Percentiles rank a stretch among this genome's conserved stretches.
Conservation (phyloP, 2,888 invertebrate genomes). For the Ditula angustiorana region DNA sequence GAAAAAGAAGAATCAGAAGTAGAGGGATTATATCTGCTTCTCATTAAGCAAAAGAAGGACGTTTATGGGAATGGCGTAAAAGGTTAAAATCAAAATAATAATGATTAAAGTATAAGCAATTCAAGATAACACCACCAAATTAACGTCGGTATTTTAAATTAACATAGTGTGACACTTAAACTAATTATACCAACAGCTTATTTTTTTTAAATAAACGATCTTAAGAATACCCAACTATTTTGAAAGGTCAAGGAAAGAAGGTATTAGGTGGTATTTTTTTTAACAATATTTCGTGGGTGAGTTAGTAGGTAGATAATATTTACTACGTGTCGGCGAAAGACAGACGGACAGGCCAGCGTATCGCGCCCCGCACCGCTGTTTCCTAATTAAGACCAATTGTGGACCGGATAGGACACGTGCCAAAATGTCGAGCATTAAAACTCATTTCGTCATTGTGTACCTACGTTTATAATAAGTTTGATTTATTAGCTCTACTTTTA, state of each 20-base stretch:
- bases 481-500: constrained; percentile 1
- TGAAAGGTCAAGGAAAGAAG: no score
- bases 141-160: no score
- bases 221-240: no score
- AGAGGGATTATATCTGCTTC: background rate
- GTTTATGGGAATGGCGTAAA: no score
- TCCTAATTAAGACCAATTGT: constrained; percentile 84
- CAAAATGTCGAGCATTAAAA: constrained; percentile 79
- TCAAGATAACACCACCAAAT: no score
- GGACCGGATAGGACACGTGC: constrained; percentile 83
- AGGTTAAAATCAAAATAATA: no score
- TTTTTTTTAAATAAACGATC: no score
- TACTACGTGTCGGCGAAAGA: constrained; percentile 4
- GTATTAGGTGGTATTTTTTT: no score
- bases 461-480: constrained; percentile 51
- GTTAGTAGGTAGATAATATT: background rate
- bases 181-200: no score
- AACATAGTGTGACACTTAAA: no score
- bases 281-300: no score
- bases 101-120: no score
- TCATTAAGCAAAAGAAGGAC: background rate
- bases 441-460: constrained; percentile 65
- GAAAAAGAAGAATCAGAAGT: constrained; percentile 50
- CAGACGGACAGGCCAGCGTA: constrained; percentile 46
- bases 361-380: constrained; percentile 71